Base-by-base conservation (phyloP, 1,140 invertebrate genomes). In the Drosophila parvula region DNA sequence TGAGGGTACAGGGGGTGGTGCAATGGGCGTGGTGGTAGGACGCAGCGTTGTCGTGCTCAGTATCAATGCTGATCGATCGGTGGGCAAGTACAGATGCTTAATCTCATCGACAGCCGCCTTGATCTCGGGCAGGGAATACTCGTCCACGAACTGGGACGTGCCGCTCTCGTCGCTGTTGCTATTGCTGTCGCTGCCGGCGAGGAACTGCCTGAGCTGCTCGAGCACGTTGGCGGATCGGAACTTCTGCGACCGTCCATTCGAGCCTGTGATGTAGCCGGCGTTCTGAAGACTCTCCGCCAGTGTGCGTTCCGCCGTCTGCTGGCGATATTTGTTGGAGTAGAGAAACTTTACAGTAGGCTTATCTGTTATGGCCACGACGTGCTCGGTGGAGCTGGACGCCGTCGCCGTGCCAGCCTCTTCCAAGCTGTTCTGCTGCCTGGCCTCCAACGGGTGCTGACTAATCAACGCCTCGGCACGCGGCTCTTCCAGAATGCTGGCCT, bases 241-340 rank as follows among this genome's bases (percentile, higher is more conserved):
- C 43, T 79, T 88, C 18, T 78, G 51, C 16, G 45, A 18, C 16
- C 78, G 68, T 16, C 67, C 76, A 16, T 58, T 73, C 3, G 38
- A 62, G 4, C 70, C 71, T 27, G 71, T 64, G 16, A 91, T 68
- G 28, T 91, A 91, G 2, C 90, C 90, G 2, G 88, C 88, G 74
- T 91, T 91, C 36, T 90, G 84, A 7, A 91, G 63, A 53, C 88
- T 90, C 4, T 91, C 90, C 1, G 90, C 90, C 28, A 91, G 41
- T 5, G 81, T 81, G 5, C 69, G 78, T 30, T 91, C 90, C 7
- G 74, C 82, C 0, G 85, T 90, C 55, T 86, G 76, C 53, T 90
- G 81, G 0, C 90, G 81, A 62, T 91, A 92, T 59, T 91, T 90
- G 18, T 91, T 91, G 3, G 90, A 88, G 40, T 81, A 89, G 7